A percentile compares a stretch with the other conserved stretches of the same genome.
These are phyloP conservation scores for Oscheius sp. DNA, from an alignment of 1,140 invertebrate species.

Conservation along the genomic window DNA sequence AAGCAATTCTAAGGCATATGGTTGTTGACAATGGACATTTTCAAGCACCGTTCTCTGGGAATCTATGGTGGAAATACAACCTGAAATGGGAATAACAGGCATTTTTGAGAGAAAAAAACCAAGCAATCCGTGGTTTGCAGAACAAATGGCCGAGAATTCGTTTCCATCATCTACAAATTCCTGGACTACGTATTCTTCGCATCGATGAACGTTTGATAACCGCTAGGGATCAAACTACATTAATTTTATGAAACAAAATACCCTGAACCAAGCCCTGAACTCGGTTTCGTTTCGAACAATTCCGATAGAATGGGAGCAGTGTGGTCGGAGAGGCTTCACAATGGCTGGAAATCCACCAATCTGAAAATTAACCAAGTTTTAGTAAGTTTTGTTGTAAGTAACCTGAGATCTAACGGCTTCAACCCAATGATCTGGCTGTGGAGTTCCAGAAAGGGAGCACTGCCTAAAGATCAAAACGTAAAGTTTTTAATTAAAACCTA, in stretches of 20 bases:
- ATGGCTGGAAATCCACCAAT: constrained; percentile 35
- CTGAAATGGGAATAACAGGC: not conserved
- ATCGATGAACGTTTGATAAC: constrained; percentile 20
- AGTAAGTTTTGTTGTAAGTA: not conserved
- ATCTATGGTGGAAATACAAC: constrained; percentile 21
- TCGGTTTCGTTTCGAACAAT: constrained; percentile 27
- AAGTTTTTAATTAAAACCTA: not conserved
- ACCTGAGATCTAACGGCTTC: constrained; percentile 30
- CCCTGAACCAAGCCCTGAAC: constrained; percentile 28
- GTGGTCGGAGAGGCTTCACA: constrained; percentile 15
- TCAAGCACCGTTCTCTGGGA: constrained; percentile 14
- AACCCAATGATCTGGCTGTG: constrained; percentile 23
- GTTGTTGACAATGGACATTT: constrained; percentile 23
- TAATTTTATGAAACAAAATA: not conserved
- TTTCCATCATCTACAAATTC: constrained; percentile 32
- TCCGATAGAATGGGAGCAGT: constrained; percentile 32
- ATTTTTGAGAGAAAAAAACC: not conserved
- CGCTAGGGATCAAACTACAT: not conserved
- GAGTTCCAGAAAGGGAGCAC: constrained; percentile 31
- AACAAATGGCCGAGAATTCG: constrained; percentile 18
- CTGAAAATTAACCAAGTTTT: not conserved
- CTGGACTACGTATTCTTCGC: constrained; percentile 30
- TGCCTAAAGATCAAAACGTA: constrained; percentile 9
- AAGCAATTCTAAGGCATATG: constrained; percentile 25
- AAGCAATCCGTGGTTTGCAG: constrained; percentile 10